These are phyloP conservation scores for Zygaena filipendulae DNA, from an alignment of 2,888 invertebrate species.

Conservation along the genomic window DNA sequence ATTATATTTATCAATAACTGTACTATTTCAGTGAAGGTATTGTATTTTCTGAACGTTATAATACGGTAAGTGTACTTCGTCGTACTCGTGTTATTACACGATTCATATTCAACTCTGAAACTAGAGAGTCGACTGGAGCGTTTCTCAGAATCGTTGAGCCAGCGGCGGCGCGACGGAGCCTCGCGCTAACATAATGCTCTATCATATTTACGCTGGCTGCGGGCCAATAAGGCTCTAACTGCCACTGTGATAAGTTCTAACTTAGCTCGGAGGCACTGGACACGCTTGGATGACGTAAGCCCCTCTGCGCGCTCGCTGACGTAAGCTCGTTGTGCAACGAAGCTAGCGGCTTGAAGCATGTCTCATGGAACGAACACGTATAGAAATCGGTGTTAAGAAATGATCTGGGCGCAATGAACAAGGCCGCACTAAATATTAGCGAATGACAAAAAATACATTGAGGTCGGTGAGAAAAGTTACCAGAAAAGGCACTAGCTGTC, in stretches of 20 bases:
- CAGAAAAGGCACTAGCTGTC: constrained; percentile 2
- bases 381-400: constrained; percentile 64
- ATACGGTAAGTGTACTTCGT: constrained; percentile 31
- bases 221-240: constrained; percentile 33
- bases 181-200: constrained; percentile 65
- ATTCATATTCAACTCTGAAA: constrained; percentile 61
- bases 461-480: too few species aligned
- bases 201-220: constrained; percentile 40
- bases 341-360: constrained; percentile 57
- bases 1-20: too few species aligned
- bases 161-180: constrained; percentile 62
- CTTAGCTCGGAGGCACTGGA: constrained; percentile 32
- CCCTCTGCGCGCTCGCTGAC: constrained; percentile 61
- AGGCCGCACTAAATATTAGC: constrained; percentile 47
- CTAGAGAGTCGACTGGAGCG: constrained; percentile 55
- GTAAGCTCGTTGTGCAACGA: constrained; percentile 68
- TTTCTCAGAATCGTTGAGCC: constrained; percentile 65
- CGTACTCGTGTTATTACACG: constrained; percentile 36
- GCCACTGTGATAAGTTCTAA: constrained; percentile 34
- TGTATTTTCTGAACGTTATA: too few species aligned
- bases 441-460: too few species aligned
- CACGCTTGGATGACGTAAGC: constrained; percentile 64
- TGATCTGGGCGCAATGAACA: constrained; percentile 31
- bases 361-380: constrained; percentile 57
- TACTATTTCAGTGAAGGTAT: too few species aligned